Conservation (phyloP, 1,140 invertebrate genomes). For the Druon quercuslanigerum region DNA sequence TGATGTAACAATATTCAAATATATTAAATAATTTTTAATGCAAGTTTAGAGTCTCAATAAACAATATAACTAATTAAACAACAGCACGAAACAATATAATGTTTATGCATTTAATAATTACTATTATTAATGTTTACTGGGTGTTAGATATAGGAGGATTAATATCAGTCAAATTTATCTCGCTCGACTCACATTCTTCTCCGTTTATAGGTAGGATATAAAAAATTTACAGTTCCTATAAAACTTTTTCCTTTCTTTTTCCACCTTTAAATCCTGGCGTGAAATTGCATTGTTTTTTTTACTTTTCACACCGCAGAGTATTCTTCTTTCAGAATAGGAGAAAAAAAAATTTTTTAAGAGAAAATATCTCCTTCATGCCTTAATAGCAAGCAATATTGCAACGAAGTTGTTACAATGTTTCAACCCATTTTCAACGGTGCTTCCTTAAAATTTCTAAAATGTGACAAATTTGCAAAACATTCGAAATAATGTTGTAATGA, state of each 20-base stretch:
- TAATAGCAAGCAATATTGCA: too few species aligned
- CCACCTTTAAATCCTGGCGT: slow-evolving; percentile 1
- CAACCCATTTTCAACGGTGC: too few species aligned
- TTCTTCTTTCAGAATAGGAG: slow-evolving; percentile 3
- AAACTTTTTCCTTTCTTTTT: slow-evolving; percentile 11
- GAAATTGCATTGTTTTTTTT: slow-evolving; percentile 17
- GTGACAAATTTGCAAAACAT: too few species aligned
- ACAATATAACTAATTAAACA: too few species aligned
- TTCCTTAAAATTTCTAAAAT: too few species aligned
- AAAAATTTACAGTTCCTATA: slow-evolving; percentile 8
- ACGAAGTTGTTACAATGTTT: too few species aligned
- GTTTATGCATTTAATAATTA: background rate
- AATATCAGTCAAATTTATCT: slow-evolving; percentile 5
- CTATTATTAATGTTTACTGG: background rate
- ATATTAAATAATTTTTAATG: too few species aligned
- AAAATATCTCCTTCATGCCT: background rate
- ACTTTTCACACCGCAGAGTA: slow-evolving; percentile 5
- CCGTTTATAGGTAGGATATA: background rate
- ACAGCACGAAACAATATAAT: too few species aligned
- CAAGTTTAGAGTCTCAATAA: too few species aligned
- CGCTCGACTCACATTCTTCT: background rate
- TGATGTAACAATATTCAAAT: too few species aligned
- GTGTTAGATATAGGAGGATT: background rate
- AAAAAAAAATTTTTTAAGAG: background rate
- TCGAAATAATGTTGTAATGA: too few species aligned